Evolutionary conservation across 2,113 vertebrate species (phyloP).

Genomic region (Datnioides undecimradiatus): DNA sequence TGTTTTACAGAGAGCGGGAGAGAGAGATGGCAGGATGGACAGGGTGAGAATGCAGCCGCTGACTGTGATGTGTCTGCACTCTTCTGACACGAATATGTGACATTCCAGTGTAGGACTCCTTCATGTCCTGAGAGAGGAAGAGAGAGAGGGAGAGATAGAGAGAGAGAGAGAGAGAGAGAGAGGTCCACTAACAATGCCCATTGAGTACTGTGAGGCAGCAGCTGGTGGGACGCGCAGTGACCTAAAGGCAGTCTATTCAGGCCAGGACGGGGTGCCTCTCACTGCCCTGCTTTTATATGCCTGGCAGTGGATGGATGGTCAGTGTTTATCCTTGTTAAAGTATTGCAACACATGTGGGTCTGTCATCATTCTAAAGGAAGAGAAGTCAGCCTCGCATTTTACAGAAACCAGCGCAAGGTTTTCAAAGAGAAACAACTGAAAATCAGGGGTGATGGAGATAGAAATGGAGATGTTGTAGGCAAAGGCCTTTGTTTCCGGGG

Average conservation of each 20-base stretch:
- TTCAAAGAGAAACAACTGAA: background rate
- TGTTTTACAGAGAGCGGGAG: slow-evolving; percentile 19
- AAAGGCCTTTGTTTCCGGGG: slow-evolving; percentile 47
- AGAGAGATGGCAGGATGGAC: slow-evolving; percentile 57
- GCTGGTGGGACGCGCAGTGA: slow-evolving; percentile 78
- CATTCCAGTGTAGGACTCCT: slow-evolving; percentile 78
- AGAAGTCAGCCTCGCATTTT: slow-evolving; percentile 18
- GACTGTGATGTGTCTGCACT: slow-evolving; percentile 80
- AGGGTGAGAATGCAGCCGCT: slow-evolving; percentile 76
- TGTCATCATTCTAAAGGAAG: slow-evolving; percentile 32
- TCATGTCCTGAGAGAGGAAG: slow-evolving; percentile 67
- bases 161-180: slow-evolving; percentile 46
- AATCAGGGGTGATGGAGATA: slow-evolving; percentile 20
- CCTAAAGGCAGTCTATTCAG: slow-evolving; percentile 79
- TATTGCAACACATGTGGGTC: slow-evolving; percentile 58
- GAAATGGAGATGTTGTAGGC: slow-evolving; percentile 55
- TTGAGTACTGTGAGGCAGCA: slow-evolving; percentile 78
- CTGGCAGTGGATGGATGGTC: slow-evolving; percentile 81
- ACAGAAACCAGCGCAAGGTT: slow-evolving; percentile 4
- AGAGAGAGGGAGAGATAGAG: slow-evolving; percentile 60
- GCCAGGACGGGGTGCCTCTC: slow-evolving; percentile 71
- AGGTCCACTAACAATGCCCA: slow-evolving; percentile 78
- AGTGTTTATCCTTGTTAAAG: slow-evolving; percentile 71
- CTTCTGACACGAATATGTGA: slow-evolving; percentile 81
- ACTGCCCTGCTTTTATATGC: slow-evolving; percentile 72